phyloP scores from a whole-genome alignment of 1,140 invertebrate genomes.

The Dendroctonus valens region DNA sequence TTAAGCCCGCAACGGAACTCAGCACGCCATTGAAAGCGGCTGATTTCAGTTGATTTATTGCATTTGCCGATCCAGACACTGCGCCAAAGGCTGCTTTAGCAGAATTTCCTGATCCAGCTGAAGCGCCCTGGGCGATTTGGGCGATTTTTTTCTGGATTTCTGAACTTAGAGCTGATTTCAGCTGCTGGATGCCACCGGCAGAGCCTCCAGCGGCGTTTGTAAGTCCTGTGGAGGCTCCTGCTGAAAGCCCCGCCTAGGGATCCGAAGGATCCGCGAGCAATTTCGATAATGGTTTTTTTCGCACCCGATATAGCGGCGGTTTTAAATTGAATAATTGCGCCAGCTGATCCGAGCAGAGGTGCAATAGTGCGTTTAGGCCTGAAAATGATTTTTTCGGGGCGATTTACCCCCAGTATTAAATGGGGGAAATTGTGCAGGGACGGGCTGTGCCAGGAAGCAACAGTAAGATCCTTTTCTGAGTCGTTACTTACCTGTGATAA shows the following conservation, averaged over 20 bases:
- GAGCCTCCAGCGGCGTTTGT: neutral
- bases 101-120: neutral
- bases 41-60: constrained; percentile 2
- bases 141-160: constrained; percentile 13
- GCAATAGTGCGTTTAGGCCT: constrained; percentile 18
- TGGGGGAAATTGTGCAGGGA: neutral
- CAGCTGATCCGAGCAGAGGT: constrained; percentile 5
- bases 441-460: neutral
- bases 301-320: constrained; percentile 6
- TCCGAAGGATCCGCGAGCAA: neutral
- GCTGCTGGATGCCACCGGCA: constrained; percentile 3
- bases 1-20: neutral
- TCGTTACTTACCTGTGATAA: constrained; percentile 25
- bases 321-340: constrained; percentile 11
- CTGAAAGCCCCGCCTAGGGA: too few relatives aligned
- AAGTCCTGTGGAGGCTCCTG: constrained; percentile 8
- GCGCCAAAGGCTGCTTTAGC: neutral
- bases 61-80: neutral
- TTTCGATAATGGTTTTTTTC: constrained; percentile 9
- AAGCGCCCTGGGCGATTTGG: neutral
- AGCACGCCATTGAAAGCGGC: neutral
- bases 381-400: constrained; percentile 16
- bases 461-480: neutral
- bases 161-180: constrained; percentile 8
- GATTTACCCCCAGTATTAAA: neutral